Percentiles rank a stretch among this genome's conserved stretches.
Conservation (phyloP, 2,797 vertebrate species). For the Onychomys arenicola region DNA sequence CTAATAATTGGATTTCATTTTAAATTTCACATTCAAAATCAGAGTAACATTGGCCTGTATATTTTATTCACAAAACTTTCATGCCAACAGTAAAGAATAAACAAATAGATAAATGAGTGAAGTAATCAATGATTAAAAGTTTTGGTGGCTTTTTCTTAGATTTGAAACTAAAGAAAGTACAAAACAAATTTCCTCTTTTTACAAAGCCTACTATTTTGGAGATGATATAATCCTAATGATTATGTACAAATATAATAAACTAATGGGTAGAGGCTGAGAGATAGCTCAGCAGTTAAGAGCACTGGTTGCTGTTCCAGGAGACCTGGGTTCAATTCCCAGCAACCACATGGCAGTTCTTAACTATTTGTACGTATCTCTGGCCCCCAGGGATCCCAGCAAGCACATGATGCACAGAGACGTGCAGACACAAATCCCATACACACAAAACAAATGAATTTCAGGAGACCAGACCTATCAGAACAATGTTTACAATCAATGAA, state of each 20-base stretch:
- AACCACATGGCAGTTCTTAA: background rate
- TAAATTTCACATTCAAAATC: conserved; percentile 61
- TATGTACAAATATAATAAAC: conserved; percentile 26
- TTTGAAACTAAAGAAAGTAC: conserved; percentile 36
- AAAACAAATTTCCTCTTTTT: background rate
- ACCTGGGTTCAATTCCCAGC: background rate
- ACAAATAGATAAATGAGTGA: background rate
- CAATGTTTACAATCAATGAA: conserved; percentile 42
- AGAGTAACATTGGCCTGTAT: conserved; percentile 21
- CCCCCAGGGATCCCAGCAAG: background rate
- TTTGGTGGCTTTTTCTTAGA: conserved; percentile 13
- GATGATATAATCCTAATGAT: background rate
- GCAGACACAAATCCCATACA: background rate
- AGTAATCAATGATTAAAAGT: background rate
- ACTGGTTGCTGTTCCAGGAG: background rate
- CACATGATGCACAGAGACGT: background rate
- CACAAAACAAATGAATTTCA: background rate
- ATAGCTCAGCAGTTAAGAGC: background rate
- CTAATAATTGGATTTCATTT: conserved; percentile 47
- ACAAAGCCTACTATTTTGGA: conserved; percentile 37
- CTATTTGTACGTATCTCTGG: background rate
- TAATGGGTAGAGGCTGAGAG: background rate
- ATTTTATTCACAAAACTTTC: conserved; percentile 11
- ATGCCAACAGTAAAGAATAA: background rate
- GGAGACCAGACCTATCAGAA: conserved; percentile 31